phyloP scores from a whole-genome alignment of 2,113 vertebrate genomes.

The Herpailurus yagouaroundi region DNA sequence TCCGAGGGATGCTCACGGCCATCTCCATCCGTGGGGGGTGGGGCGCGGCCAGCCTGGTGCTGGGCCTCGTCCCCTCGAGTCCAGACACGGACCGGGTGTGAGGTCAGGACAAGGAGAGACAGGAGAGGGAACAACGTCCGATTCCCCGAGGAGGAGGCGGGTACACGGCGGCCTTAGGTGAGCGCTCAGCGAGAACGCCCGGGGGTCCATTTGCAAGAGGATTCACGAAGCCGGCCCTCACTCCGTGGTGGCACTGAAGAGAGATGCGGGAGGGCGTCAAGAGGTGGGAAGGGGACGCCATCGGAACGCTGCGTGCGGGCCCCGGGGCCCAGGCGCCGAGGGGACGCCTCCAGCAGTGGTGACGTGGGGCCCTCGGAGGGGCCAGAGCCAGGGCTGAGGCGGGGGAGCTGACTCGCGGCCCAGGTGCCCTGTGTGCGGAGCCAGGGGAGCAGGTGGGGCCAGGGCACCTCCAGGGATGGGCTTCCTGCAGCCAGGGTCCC shows the following conservation, averaged over 20 bases:
- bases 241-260: background rate
- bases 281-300: background rate
- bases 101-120: background rate
- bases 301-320: background rate
- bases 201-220: background rate
- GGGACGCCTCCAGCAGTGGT: background rate
- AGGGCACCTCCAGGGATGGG: background rate
- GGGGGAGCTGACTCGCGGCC: background rate
- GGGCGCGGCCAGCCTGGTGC: background rate
- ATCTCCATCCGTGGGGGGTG: background rate
- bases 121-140: background rate
- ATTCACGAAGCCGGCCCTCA: fast-evolving
- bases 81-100: background rate
- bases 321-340: background rate
- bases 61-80: background rate
- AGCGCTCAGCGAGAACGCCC: background rate
- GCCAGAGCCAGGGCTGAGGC: background rate
- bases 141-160: background rate
- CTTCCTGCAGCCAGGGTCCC: background rate
- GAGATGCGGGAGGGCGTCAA: background rate
- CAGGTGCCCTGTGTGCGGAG: background rate
- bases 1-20: background rate
- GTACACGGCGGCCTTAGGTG: fast-evolving
- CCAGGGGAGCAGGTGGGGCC: background rate
- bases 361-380: background rate